Evolutionary conservation across 53 echinoderm and acorn worm genomes (phyloP).

Genomic region (Actinopyga echinites): DNA sequence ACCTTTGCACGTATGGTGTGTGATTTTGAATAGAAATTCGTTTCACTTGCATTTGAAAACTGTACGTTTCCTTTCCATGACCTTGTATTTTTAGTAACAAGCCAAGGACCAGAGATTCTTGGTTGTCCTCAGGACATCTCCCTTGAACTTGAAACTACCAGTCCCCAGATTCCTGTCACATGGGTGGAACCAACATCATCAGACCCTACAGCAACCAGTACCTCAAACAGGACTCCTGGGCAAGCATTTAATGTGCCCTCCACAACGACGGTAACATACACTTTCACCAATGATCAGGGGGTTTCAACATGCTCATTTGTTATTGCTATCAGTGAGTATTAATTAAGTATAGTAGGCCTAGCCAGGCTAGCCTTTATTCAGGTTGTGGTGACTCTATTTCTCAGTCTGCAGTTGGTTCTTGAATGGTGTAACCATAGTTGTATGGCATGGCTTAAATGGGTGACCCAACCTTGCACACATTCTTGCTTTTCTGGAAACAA

Average conservation of each 20-base stretch:
- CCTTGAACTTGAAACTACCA: background rate
- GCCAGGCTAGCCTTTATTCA: no score
- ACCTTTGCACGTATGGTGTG: no score
- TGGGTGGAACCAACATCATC: conserved; percentile 4
- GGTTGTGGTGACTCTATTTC: no score
- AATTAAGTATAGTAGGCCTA: no score
- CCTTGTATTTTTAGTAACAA: background rate
- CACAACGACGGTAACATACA: background rate
- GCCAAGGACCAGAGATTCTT: conserved; percentile 14
- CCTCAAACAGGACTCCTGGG: conserved; percentile 16
- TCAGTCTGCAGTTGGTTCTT: no score
- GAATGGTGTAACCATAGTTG: no score
- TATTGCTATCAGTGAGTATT: background rate
- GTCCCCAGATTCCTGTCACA: background rate
- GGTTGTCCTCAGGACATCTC: background rate
- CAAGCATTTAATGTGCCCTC: conserved; percentile 4
- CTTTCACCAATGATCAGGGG: background rate
- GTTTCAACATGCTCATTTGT: conserved; percentile 4
- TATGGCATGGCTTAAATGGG: no score
- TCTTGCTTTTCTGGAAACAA: no score
- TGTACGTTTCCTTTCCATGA: background rate
- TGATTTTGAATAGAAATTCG: no score
- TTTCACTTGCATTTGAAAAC: background rate
- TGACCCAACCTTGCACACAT: no score
- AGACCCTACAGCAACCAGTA: background rate